These are phyloP conservation scores for Bergia sp. DNA, from an alignment of 92 coral and sea anemone species.

Conservation along the genomic window DNA sequence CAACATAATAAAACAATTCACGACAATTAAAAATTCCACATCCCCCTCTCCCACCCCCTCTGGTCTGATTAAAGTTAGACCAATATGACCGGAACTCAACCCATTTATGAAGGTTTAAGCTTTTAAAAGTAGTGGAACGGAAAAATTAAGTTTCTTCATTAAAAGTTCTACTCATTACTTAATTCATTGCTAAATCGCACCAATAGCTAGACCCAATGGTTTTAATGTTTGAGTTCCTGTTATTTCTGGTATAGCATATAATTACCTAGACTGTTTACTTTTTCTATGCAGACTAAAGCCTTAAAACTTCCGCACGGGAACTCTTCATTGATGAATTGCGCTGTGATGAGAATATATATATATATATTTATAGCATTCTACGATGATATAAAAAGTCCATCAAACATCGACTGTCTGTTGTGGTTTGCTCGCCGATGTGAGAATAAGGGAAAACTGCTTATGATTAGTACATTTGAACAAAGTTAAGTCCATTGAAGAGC, in stretches of 20 bases:
- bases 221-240: neutral
- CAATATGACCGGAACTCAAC: too few relatives aligned
- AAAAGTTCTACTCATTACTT: too few relatives aligned
- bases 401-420: neutral
- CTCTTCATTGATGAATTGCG: neutral
- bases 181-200: neutral
- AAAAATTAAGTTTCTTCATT: too few relatives aligned
- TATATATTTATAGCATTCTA: neutral
- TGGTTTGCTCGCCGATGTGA: neutral
- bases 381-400: neutral
- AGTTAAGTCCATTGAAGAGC: neutral
- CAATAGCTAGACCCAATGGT: neutral
- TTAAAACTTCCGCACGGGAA: constrained; percentile 11
- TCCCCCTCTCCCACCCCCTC: too few relatives aligned
- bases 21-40: too few relatives aligned
- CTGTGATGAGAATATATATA: neutral
- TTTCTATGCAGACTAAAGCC: neutral
- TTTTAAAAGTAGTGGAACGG: too few relatives aligned
- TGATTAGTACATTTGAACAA: neutral
- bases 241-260: neutral
- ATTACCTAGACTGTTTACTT: neutral
- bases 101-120: too few relatives aligned
- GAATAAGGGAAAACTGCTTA: neutral
- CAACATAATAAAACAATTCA: too few relatives aligned
- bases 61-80: too few relatives aligned